A percentile compares a stretch with the other conserved stretches of the same genome.
These are phyloP conservation scores for Nycticorax nycticorax DNA, from an alignment of 2,113 vertebrate genomes.

Conservation along the genomic window DNA sequence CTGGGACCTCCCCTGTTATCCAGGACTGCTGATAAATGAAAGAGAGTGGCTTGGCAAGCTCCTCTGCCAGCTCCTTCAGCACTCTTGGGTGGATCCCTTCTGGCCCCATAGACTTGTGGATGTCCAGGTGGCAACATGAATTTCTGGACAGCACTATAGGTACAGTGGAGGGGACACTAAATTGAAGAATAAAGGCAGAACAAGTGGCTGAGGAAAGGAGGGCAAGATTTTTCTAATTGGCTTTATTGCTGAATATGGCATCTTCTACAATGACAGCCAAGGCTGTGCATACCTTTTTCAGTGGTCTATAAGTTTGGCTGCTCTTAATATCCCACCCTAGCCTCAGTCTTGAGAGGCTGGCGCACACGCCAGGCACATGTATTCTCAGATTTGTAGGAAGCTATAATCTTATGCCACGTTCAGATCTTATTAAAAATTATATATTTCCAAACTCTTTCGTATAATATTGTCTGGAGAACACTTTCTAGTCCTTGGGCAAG, in stretches of 20 bases:
- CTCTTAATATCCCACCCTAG: background rate
- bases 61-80: too few relatives aligned
- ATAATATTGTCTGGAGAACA: background rate
- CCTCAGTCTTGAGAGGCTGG: background rate
- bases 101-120: too few relatives aligned
- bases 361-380: background rate
- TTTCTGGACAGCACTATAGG: accelerated
- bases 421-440: background rate
- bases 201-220: background rate
- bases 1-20: too few relatives aligned
- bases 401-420: background rate
- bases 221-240: background rate
- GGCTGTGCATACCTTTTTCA: background rate
- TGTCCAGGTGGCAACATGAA: background rate
- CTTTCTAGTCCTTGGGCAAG: background rate
- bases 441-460: background rate
- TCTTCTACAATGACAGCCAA: background rate
- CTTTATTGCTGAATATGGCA: background rate
- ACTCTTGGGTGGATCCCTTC: too few relatives aligned
- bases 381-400: background rate
- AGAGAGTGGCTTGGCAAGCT: too few relatives aligned
- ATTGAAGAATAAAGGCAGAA: background rate
- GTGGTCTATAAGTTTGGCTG: background rate
- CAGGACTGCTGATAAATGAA: too few relatives aligned
- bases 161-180: background rate